phyloP scores from a whole-genome alignment of 2,797 vertebrate species.

The Oreonectes daqikongensis region DNA sequence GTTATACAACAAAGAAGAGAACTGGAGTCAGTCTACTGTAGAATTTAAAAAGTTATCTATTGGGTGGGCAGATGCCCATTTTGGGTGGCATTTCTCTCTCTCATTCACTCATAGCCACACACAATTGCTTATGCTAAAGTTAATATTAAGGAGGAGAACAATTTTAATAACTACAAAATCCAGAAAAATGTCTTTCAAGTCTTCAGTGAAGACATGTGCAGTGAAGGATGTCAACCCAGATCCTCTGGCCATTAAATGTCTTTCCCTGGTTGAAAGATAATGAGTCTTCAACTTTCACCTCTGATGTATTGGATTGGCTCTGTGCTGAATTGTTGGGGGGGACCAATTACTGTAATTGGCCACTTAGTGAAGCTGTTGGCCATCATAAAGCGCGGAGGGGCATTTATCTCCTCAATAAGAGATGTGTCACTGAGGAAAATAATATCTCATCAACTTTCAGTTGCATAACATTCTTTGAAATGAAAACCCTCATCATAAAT shows the following conservation, averaged over 20 bases:
- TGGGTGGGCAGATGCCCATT: neutral
- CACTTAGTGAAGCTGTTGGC: constrained; percentile 47
- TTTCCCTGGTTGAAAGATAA: constrained; percentile 39
- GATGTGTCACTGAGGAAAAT: constrained; percentile 52
- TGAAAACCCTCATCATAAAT: constrained; percentile 23
- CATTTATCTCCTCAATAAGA: constrained; percentile 54
- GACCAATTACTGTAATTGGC: constrained; percentile 54
- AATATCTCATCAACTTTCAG: constrained; percentile 47
- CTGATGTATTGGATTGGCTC: constrained; percentile 36
- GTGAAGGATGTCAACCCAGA: constrained; percentile 42
- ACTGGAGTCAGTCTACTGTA: too few relatives aligned
- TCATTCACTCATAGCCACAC: neutral
- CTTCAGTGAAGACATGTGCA: constrained; percentile 30
- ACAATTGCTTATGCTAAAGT: neutral
- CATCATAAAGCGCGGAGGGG: constrained; percentile 44
- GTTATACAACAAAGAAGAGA: too few relatives aligned
- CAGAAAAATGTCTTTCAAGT: neutral
- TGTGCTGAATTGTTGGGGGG: constrained; percentile 33
- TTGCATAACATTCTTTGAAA: constrained; percentile 11
- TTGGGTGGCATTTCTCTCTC: neutral
- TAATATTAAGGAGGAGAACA: neutral
- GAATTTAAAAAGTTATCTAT: too few relatives aligned
- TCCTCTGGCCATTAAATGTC: constrained; percentile 20
- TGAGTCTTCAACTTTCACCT: constrained; percentile 54
- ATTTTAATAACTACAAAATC: neutral